Evolutionary conservation across 2,113 vertebrate species (phyloP).

Genomic region (Suricata suricatta): DNA sequence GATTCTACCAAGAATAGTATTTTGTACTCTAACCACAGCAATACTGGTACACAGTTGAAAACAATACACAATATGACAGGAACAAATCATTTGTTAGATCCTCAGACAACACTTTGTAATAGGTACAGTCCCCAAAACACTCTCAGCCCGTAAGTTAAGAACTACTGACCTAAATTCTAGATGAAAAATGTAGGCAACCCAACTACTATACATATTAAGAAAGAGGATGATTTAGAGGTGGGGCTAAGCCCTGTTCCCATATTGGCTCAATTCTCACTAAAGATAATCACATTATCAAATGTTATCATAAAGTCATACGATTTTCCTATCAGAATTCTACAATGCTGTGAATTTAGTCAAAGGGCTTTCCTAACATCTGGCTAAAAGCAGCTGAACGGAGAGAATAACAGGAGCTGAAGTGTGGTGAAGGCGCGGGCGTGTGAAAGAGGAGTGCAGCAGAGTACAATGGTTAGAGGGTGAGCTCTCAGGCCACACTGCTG

Average conservation of each 20-base stretch:
- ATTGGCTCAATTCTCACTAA: not conserved
- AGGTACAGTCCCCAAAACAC: not conserved
- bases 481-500: not conserved
- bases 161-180: slow-evolving; percentile 4
- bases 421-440: not conserved
- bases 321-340: not conserved
- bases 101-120: not conserved
- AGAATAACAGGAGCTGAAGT: not conserved
- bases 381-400: not conserved
- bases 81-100: not conserved
- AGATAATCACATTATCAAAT: slow-evolving; percentile 15
- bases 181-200: slow-evolving; percentile 6
- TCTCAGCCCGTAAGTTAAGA: not conserved
- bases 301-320: not conserved
- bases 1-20: not conserved
- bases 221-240: not conserved
- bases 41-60: not conserved
- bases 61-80: not conserved
- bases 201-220: not conserved
- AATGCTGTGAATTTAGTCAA: not conserved
- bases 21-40: slow-evolving; percentile 5
- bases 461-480: not conserved
- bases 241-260: not conserved
- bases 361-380: not conserved
- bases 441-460: not conserved